Evolutionary conservation across 1,140 invertebrate species (phyloP).

Genomic region (Cotesia chilonis): DNA sequence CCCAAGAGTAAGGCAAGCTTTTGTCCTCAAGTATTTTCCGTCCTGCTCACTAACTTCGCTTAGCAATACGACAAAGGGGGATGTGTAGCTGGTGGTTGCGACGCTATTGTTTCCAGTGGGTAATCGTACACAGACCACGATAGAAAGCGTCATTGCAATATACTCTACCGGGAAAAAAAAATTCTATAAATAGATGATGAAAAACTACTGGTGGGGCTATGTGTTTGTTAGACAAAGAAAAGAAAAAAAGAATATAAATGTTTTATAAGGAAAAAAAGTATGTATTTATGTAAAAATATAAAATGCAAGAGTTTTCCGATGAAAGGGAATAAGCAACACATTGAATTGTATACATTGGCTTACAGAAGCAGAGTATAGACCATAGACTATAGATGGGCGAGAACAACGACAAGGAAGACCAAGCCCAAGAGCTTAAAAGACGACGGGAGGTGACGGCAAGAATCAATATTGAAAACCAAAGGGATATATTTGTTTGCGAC

Average conservation of each 20-base stretch:
- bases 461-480: conserved; percentile 35
- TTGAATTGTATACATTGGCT: too few relatives aligned
- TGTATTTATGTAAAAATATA: background rate
- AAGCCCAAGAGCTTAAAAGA: background rate
- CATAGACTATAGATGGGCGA: background rate
- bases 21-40: conserved; percentile 20
- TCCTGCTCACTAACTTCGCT: background rate
- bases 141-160: background rate
- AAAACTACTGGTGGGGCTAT: background rate
- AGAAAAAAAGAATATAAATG: too few relatives aligned
- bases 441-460: conserved; percentile 10
- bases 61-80: background rate
- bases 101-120: conserved; percentile 31
- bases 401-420: background rate
- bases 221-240: background rate
- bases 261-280: background rate
- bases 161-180: background rate
- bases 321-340: background rate
- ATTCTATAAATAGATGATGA: background rate
- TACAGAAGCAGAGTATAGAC: too few relatives aligned
- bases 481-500: conserved; percentile 36
- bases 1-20: conserved; percentile 8
- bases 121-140: conserved; percentile 31
- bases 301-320: background rate
- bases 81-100: conserved; percentile 10